Evolutionary conservation across 2,888 invertebrate genomes (phyloP).

Genomic region (Dromius quadrimaculatus): DNA sequence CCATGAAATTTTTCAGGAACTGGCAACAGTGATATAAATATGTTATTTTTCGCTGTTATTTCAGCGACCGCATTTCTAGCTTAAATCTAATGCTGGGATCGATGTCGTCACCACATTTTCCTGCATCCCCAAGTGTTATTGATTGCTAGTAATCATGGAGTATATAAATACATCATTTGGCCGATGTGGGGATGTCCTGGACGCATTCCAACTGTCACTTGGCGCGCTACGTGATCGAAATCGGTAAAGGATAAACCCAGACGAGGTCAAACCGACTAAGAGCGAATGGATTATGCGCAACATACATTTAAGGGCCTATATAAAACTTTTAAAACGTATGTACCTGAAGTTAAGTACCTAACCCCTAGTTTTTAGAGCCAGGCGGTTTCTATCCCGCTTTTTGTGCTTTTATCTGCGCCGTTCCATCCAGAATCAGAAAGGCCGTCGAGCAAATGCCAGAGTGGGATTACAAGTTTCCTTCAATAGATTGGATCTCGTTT

Average conservation of each 20-base stretch:
- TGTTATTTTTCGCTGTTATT: constrained; percentile 48
- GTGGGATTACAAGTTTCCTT: no score
- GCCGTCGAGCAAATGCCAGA: no score
- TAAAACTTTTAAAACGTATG: constrained; percentile 48
- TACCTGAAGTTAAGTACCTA: constrained; percentile 27
- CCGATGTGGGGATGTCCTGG: constrained; percentile 29
- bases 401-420: constrained; percentile 20
- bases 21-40: no score
- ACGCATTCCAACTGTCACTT: constrained; percentile 46
- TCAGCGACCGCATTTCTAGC: constrained; percentile 34
- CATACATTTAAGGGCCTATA: neutral
- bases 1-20: no score
- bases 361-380: neutral
- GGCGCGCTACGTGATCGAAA: constrained; percentile 38
- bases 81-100: neutral
- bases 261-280: no score
- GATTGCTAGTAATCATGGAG: constrained; percentile 49
- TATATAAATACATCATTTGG: constrained; percentile 47
- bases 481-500: no score
- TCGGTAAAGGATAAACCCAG: constrained; percentile 1
- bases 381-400: neutral
- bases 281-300: neutral
- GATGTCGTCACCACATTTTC: constrained; percentile 1
- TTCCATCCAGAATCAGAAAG: constrained; percentile 14
- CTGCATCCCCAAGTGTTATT: constrained; percentile 41